Evolutionary conservation across 2,888 invertebrate species (phyloP), one percentile per base, ranked within the genome.

Genomic region (Trissonchulus latispiculum): DNA sequence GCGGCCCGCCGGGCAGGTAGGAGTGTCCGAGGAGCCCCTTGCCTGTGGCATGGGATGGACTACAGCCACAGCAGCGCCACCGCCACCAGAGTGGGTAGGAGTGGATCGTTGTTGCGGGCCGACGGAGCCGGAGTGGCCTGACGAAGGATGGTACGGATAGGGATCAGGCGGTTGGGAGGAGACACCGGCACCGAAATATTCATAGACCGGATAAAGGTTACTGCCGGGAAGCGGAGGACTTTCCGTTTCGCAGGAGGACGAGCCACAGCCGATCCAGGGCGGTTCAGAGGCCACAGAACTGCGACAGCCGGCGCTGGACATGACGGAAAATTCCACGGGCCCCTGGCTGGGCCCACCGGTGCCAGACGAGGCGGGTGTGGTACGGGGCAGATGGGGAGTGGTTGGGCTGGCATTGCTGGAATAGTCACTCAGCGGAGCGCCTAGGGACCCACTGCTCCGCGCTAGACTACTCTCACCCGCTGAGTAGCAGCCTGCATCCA

Each of bases 61-160:
- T 8, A 48, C 48, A 23, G 48, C 48, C 8, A 23, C 23, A 8
- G 8, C 48, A 23, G 8, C 8, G 8, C 48, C 8, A 48, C 8
- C 8, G 8, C 48, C 8, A 23, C 48, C 48, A n/a, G n/a, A n/a
- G n/a, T n/a, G n/a, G n/a, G n/a, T n/a, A n/a, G n/a, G n/a, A n/a
- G n/a, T n/a, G n/a, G n/a, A n/a, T n/a, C n/a, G n/a, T 23, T 48
- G 48, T 15, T 48, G 8, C 48, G 8, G 8, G 8, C 48, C 48
- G 8, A 18, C 75, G 75, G 23, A 76, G 76, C 67, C 76, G 3
- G 76, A 77, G n/a, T n/a, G n/a, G n/a, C n/a, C n/a, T 67, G 76
- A 69, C 62, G 76, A 76, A 33, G 74, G 61, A n/a, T 73, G 74
- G 68, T 70, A 75, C 15, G 72, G 71, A 69, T 70, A 61, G 64